A percentile compares a stretch with the other conserved stretches of the same genome.
Evolutionary conservation across 2,113 vertebrate species (phyloP).

Genomic region (Galemys pyrenaicus): DNA sequence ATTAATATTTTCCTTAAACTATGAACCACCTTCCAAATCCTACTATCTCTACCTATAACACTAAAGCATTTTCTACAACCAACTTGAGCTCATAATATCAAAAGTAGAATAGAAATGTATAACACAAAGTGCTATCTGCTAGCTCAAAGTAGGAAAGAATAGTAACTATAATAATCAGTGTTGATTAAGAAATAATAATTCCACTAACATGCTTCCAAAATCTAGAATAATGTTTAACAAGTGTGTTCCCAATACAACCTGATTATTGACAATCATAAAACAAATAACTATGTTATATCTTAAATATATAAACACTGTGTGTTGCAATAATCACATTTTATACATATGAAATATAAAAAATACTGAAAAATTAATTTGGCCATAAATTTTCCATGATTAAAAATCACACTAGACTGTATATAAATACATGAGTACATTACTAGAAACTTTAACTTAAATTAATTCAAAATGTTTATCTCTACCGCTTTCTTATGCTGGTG

Average conservation of each 20-base stretch:
- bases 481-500: background rate
- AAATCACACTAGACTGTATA: background rate
- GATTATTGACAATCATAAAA: conserved; percentile 1
- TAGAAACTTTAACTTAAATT: background rate
- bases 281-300: background rate
- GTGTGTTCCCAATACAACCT: background rate
- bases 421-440: background rate
- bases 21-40: background rate
- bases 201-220: background rate
- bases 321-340: background rate
- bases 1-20: conserved; percentile 23
- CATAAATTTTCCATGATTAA: background rate
- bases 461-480: conserved; percentile 39
- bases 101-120: background rate
- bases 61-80: background rate
- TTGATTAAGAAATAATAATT: conserved; percentile 33
- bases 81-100: background rate
- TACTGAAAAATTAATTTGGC: background rate
- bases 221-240: background rate
- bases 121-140: background rate
- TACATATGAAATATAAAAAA: background rate
- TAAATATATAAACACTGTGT: background rate
- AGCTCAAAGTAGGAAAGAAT: background rate
- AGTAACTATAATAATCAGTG: background rate
- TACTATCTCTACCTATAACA: background rate